These are phyloP conservation scores for Erpornis zantholeuca DNA, from an alignment of 2,113 vertebrate genomes.

Conservation along the genomic window DNA sequence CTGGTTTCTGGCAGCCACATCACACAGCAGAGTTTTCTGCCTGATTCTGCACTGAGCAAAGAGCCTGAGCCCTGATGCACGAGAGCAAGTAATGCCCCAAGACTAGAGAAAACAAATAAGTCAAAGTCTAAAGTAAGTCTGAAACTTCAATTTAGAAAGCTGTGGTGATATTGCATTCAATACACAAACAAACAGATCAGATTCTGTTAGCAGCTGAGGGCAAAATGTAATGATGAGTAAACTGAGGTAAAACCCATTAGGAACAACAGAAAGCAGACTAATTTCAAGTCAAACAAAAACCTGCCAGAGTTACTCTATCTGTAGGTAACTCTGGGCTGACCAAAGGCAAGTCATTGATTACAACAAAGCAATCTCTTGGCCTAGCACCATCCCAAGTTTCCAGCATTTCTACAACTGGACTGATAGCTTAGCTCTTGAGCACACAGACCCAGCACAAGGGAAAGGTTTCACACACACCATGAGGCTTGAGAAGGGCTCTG, in stretches of 20 bases:
- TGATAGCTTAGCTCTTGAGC: background rate
- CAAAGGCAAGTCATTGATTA: background rate
- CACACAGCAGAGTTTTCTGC: background rate
- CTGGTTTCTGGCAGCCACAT: background rate
- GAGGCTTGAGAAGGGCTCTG: background rate
- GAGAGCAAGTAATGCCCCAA: accelerated
- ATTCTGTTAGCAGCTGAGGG: background rate
- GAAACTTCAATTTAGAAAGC: background rate
- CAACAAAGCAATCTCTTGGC: background rate
- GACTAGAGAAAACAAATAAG: background rate
- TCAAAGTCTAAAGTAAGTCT: background rate
- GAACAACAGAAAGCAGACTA: background rate
- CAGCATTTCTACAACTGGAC: background rate
- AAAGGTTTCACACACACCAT: background rate
- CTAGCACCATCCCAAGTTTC: background rate
- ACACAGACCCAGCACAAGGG: background rate
- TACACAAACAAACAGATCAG: background rate
- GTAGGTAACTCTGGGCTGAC: background rate
- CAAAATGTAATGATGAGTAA: background rate
- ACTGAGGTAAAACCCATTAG: background rate
- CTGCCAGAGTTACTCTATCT: background rate
- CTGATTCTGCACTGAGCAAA: background rate
- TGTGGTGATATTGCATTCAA: background rate
- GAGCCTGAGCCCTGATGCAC: background rate
- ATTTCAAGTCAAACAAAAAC: background rate